Conservation (phyloP, 2,888 invertebrate species). For the Tetragnatha montana region DNA sequence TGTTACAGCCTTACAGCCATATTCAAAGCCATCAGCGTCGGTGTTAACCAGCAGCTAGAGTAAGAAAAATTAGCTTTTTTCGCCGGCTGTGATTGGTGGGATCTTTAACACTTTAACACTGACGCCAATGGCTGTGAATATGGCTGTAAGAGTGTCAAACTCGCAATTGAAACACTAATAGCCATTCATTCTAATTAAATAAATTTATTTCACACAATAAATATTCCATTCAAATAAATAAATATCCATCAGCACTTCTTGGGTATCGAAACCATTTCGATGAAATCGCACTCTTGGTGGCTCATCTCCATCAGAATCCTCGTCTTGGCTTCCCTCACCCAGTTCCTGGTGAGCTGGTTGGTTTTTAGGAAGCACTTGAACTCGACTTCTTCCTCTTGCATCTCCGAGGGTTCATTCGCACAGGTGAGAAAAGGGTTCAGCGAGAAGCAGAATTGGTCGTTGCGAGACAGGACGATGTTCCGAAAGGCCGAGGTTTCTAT, state of each 20-base stretch:
- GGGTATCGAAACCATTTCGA: slow-evolving; percentile 32
- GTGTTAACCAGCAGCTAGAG: no score
- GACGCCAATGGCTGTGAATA: no score
- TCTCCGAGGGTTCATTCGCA: neutral
- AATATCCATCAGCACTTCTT: slow-evolving; percentile 4
- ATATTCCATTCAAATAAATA: neutral
- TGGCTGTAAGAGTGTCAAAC: no score
- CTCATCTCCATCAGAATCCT: slow-evolving; percentile 56
- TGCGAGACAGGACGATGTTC: slow-evolving; percentile 9
- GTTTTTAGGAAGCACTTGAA: slow-evolving; percentile 65
- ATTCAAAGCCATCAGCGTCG: no score
- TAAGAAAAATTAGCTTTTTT: no score
- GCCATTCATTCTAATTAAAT: no score
- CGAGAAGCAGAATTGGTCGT: slow-evolving; percentile 66
- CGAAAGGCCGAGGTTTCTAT: neutral
- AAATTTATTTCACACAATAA: no score
- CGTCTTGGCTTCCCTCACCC: slow-evolving; percentile 40
- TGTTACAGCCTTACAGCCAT: no score
- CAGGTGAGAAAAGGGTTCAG: slow-evolving; percentile 47
- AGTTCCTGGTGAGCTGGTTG: slow-evolving; percentile 26
- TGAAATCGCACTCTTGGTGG: slow-evolving; percentile 43
- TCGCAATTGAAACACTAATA: no score
- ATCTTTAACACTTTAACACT: no score
- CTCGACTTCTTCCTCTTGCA: slow-evolving; percentile 13
- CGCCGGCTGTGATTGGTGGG: no score